A percentile compares a stretch with the other conserved stretches of the same genome.
These are phyloP conservation scores for Acrobasis consociella DNA, from an alignment of 2,888 invertebrate genomes.

Conservation along the genomic window DNA sequence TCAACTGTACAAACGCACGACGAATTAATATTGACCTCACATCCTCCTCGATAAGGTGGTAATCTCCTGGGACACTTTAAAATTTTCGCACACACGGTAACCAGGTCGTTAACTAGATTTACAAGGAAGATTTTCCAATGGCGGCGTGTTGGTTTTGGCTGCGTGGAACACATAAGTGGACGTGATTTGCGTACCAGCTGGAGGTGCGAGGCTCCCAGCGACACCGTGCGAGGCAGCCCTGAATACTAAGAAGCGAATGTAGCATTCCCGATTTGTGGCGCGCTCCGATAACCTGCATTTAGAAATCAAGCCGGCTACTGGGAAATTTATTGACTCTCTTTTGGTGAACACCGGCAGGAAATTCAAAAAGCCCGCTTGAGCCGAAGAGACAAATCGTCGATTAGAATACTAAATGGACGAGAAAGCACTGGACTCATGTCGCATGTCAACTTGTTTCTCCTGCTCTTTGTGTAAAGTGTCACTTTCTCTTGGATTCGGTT, in stretches of 20 bases:
- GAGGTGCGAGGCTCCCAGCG: constrained; percentile 69
- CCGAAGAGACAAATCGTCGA: constrained; percentile 51
- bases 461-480: not conserved
- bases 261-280: constrained; percentile 77
- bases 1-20: constrained; percentile 21
- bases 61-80: constrained; percentile 48
- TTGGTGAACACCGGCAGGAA: constrained; percentile 58
- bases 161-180: constrained; percentile 79
- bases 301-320: constrained; percentile 76
- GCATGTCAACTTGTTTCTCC: constrained; percentile 12
- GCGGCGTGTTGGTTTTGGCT: constrained; percentile 74
- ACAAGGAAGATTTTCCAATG: constrained; percentile 77
- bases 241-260: constrained; percentile 78
- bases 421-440: constrained; percentile 11
- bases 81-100: constrained; percentile 73
- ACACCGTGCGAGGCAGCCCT: constrained; percentile 58
- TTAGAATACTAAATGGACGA: constrained; percentile 52
- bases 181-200: constrained; percentile 73
- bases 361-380: constrained; percentile 54
- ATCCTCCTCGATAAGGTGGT: constrained; percentile 21
- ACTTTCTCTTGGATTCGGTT: constrained; percentile 1
- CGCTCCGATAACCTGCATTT: constrained; percentile 81
- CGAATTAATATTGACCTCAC: constrained; percentile 27
- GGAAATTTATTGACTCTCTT: constrained; percentile 77
- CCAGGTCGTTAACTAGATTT: constrained; percentile 80